Conservation (phyloP, 1,140 invertebrate species). For the Drosophila neocordata region DNA sequence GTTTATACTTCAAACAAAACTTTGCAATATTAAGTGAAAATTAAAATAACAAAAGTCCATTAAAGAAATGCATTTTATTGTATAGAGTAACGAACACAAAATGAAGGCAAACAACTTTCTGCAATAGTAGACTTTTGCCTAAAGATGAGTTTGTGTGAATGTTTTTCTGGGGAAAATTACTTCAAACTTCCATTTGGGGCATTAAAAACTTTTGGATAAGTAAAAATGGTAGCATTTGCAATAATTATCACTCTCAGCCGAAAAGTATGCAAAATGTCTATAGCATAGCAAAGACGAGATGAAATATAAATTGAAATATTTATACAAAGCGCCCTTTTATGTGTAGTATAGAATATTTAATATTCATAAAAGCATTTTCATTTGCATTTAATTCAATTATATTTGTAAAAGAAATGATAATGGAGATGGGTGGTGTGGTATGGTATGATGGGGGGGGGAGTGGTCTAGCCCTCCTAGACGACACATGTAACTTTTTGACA, state of each 20-base stretch:
- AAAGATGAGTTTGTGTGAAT: neutral
- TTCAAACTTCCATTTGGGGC: constrained; percentile 18
- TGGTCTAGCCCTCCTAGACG: neutral
- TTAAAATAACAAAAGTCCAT: constrained; percentile 18
- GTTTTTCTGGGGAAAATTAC: constrained; percentile 12
- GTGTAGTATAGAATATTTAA: constrained; percentile 36
- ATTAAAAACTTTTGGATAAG: neutral
- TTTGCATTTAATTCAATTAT: constrained; percentile 71
- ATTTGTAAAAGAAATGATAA: constrained; percentile 18
- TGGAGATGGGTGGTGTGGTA: neutral
- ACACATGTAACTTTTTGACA: constrained; percentile 12
- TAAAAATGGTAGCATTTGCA: constrained; percentile 6
- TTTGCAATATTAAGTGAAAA: constrained; percentile 4
- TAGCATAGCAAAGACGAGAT: neutral
- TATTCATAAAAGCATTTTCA: constrained; percentile 76
- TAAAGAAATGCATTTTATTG: constrained; percentile 17
- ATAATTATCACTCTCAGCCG: constrained; percentile 21
- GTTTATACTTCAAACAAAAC: neutral
- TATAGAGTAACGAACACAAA: neutral
- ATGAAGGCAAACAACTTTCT: constrained; percentile 8
- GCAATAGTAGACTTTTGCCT: neutral
- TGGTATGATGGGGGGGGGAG: neutral
- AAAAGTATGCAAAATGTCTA: neutral
- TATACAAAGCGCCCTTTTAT: neutral
- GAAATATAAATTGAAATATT: constrained; percentile 2